These are phyloP conservation scores for Nasonia giraulti DNA, from an alignment of 1,140 invertebrate genomes.

Conservation along the genomic window DNA sequence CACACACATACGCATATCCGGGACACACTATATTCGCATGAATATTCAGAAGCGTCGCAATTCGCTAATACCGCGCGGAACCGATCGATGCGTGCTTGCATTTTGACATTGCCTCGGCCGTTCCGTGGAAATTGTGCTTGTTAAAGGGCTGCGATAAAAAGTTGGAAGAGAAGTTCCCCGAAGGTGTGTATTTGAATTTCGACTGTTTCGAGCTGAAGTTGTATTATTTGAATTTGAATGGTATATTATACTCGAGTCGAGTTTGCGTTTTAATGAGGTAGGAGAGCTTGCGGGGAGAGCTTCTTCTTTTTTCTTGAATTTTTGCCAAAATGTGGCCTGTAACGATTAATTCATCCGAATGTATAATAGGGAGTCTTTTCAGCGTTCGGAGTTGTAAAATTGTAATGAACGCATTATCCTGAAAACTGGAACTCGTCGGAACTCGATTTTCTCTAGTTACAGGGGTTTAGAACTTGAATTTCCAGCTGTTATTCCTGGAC, in stretches of 20 bases:
- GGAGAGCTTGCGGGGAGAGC: neutral
- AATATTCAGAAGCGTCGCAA: neutral
- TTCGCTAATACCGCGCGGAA: neutral
- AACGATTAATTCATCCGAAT: neutral
- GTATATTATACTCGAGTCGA: no score
- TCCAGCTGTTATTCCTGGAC: neutral
- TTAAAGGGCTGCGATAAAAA: neutral
- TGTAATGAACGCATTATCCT: neutral
- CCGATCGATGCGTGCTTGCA: conserved; percentile 10
- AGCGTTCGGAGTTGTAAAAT: no score
- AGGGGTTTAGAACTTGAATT: neutral
- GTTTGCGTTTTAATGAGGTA: neutral
- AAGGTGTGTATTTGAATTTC: neutral
- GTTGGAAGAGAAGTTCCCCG: no score
- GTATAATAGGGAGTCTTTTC: no score
- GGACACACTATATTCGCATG: neutral
- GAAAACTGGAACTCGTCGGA: neutral
- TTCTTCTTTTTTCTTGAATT: neutral
- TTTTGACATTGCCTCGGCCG: neutral
- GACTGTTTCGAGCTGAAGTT: neutral
- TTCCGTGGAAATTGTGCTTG: neutral
- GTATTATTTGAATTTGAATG: neutral
- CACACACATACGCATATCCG: no score
- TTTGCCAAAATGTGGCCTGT: neutral
- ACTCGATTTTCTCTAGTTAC: neutral